Evolutionary conservation across 2,888 invertebrate species (phyloP), one percentile per base, ranked within the genome.

Genomic region (Glyphotaelius pellucidus): DNA sequence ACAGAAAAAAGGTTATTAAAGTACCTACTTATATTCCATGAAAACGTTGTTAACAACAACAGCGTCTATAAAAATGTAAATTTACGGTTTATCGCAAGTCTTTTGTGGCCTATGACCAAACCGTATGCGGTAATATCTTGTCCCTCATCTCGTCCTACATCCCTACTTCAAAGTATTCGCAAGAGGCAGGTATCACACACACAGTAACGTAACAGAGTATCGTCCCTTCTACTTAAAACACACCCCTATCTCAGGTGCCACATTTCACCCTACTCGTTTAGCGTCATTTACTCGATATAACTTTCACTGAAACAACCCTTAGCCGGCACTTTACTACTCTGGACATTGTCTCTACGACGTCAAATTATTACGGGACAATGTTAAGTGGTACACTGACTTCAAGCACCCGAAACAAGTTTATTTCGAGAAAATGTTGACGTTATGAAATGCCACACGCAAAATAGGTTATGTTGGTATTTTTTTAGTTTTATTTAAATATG

Each of bases 241-340:
- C 88, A 89, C 88, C 88, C 88, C 30, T 89, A 79, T 79, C 88
- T 11, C 88, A 89, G 88, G 88, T 90, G 81, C 80, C n/a, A 42
- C 81, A 81, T 81, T 80, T 38, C 81, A 80, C 80, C 42, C 90
- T 80, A n/a, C 30, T 81, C 90, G 81, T 81, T 90, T 90, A 90
- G 90, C 81, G 90, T 47, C 90, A 90, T 83, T 90, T 83, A 83
- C 90, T 47, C 42, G 38, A 14, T 81, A 30, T 90, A 90, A 90
- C 90, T 90, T 90, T 81, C 42, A 81, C 42, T 81, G 38, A 42
- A 90, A 90, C 90, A 90, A 90, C 90, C 90, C 90, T 90, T 90
- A 31, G 79, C 81, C 19, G 11, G 90, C 81, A 38, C 81, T 81
- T 81, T 52, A 81, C 47, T 19, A 42, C 90, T 42, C 42, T 80